phyloP scores from a whole-genome alignment of 2,113 vertebrate species.

The Lophius piscatorius region DNA sequence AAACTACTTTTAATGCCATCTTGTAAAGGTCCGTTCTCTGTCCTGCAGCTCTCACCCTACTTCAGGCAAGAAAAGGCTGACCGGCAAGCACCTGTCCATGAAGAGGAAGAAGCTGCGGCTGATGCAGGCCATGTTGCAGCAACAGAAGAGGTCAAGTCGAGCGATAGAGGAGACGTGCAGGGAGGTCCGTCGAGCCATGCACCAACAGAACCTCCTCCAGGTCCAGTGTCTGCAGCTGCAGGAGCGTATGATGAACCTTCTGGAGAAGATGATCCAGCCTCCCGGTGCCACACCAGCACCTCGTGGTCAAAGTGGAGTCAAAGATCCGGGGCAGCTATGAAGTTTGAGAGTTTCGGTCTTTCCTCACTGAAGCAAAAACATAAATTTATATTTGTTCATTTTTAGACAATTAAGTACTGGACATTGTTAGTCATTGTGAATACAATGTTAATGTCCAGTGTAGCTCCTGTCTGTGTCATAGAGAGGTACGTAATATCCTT shows the following conservation, averaged over 20 bases:
- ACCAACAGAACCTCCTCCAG: constrained; percentile 95
- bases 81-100: constrained; percentile 79
- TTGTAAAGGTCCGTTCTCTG: constrained; percentile 2
- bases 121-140: constrained; percentile 93
- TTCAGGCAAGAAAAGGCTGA: constrained; percentile 82
- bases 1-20: no score
- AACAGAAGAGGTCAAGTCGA: constrained; percentile 88
- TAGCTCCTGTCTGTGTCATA: neutral
- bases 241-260: constrained; percentile 96
- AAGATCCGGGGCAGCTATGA: constrained; percentile 62
- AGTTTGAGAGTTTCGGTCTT: neutral
- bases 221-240: constrained; percentile 95
- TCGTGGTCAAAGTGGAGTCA: constrained; percentile 47
- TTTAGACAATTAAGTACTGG: neutral
- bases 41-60: constrained; percentile 84
- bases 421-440: constrained; percentile 2
- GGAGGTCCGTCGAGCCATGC: constrained; percentile 91
- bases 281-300: constrained; percentile 25
- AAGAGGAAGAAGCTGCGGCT: constrained; percentile 90
- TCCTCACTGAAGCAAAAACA: constrained; percentile 9
- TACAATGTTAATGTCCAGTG: constrained; percentile 7
- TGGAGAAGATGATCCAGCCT: constrained; percentile 90
- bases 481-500: neutral
- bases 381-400: constrained; percentile 23
- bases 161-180: constrained; percentile 94